Evolutionary conservation across 1,140 invertebrate genomes (phyloP).

Genomic region (Drosophila willistoni): DNA sequence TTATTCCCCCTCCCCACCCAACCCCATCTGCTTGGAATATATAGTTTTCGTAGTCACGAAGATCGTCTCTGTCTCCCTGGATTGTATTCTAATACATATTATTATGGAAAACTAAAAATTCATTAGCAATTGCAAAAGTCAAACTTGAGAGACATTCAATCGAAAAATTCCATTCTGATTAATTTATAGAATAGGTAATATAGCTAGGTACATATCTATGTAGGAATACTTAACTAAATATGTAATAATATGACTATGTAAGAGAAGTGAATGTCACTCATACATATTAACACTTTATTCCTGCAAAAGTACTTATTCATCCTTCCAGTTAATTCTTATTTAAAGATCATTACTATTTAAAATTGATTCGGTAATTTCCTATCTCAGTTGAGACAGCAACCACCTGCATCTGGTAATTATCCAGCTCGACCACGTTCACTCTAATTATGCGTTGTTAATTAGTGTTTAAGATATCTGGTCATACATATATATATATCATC

Average conservation of each 20-base stretch:
- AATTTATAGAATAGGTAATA: not conserved
- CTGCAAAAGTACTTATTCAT: not conserved
- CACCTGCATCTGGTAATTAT: constrained; percentile 14
- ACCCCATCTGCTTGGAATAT: not conserved
- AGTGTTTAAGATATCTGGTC: not conserved
- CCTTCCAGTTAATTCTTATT: not conserved
- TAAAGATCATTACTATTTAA: not conserved
- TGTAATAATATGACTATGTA: not conserved
- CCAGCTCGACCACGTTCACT: constrained; percentile 1
- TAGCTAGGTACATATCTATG: not conserved
- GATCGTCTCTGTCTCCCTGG: constrained; percentile 18
- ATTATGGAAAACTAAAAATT: constrained; percentile 36
- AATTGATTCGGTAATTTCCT: constrained; percentile 4
- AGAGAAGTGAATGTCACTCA: constrained; percentile 5
- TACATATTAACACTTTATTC: not conserved
- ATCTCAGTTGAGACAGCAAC: not conserved
- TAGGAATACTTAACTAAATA: too few relatives aligned
- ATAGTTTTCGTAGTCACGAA: constrained; percentile 51
- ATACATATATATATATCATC: constrained; percentile 4
- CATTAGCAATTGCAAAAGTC: constrained; percentile 52
- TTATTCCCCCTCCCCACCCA: not conserved
- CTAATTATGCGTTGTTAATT: constrained; percentile 15
- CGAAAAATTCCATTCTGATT: constrained; percentile 17
- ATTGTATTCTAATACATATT: constrained; percentile 24
- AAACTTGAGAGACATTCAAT: constrained; percentile 43